Evolutionary conservation across 2,113 vertebrate genomes (phyloP), one percentile per base, ranked within the genome.

Genomic region (Salvator merianae): DNA sequence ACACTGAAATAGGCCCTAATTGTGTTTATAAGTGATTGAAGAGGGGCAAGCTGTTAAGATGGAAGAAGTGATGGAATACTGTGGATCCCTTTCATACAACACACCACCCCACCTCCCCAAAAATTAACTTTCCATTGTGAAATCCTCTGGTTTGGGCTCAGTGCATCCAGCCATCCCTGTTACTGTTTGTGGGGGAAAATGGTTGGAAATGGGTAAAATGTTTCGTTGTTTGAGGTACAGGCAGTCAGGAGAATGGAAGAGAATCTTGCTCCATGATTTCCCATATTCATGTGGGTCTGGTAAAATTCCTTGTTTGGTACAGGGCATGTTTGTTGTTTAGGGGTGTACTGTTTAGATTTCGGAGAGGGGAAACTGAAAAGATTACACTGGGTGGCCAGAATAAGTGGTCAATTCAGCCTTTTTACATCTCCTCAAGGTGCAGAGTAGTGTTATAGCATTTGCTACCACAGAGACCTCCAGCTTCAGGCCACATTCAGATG

Each of bases 131-230:
- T n/a, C 55, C 65, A 28, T 1, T 16, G 22, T 77, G 71, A 76
- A 55, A 78, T 53, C 36, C 76, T 34, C 72, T 81, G 28, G 30
- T 68, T 34, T 87, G 65, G 71, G 80, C 69, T 73, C 43, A 74
- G 47, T 28, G 26, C 2, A 50, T 34, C n/a, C n/a, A n/a, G n/a
- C 30, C n/a, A 20, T 50, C 16, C n/a, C 24, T 68, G 40, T 72
- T 63, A 63, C 50, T 40, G 26, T 53, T 13, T 32, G 14, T 40
- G 38, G 5, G 70, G 50, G 18, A 10, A 68, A 28, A 20, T 70
- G 63, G 32, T 0, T 77, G 1, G 0, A 0, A 22, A 77, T 73
- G 47, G 22, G 22, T 30, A 30, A 8, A 22, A 50, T 9, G 47
- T 50, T 1, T 85, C 59, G 0, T 26, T 59, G 7, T 47, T 0